phyloP scores from a whole-genome alignment of 2,797 vertebrate species.

The Poecilia wingei region DNA sequence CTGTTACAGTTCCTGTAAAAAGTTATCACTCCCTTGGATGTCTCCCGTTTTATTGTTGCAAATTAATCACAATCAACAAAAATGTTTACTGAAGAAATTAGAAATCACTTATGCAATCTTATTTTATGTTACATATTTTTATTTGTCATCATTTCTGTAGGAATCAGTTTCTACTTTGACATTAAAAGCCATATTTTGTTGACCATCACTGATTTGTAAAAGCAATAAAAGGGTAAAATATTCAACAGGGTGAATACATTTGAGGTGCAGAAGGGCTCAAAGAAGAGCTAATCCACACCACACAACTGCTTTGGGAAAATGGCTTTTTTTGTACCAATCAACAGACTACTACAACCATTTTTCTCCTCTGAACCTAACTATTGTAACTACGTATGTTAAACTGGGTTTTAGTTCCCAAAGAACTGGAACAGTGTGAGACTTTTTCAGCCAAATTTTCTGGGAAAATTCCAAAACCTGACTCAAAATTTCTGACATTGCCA shows the following conservation, averaged over 20 bases:
- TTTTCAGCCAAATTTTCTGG: neutral
- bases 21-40: neutral
- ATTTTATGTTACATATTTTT: neutral
- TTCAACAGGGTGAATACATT: neutral
- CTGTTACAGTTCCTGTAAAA: neutral
- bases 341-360: neutral
- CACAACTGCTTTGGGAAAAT: neutral
- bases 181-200: neutral
- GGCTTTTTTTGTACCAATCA: neutral
- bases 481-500: neutral
- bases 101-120: neutral
- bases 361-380: neutral
- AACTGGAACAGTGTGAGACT: neutral
- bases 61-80: neutral
- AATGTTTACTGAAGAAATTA: neutral
- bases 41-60: neutral
- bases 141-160: neutral
- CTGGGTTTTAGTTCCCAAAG: neutral
- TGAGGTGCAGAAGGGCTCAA: neutral
- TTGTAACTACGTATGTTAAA: neutral
- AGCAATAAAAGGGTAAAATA: neutral
- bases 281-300: neutral
- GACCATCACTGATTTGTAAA: neutral
- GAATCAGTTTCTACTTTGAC: neutral
- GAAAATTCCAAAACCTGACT: neutral